Evolutionary conservation across 2,113 vertebrate genomes (phyloP).

Genomic region (Seriola dumerili): DNA sequence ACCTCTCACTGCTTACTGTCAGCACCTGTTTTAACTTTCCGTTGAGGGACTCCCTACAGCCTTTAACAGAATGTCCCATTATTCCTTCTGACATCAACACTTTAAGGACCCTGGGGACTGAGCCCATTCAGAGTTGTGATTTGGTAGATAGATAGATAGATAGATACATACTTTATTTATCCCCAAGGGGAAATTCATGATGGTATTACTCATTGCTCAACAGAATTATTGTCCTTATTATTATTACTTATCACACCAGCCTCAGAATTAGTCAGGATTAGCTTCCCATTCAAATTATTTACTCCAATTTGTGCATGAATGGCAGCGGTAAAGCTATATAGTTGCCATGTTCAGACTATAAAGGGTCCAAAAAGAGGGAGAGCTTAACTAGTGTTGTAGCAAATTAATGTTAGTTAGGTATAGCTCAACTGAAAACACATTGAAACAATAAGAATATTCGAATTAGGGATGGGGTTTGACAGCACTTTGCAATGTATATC

Average conservation of each 20-base stretch:
- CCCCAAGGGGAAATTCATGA: too few relatives aligned
- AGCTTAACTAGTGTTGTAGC: neutral
- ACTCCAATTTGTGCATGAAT: neutral
- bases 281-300: neutral
- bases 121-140: neutral
- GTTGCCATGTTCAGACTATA: neutral
- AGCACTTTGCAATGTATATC: neutral
- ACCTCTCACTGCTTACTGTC: too few relatives aligned
- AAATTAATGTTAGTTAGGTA: neutral
- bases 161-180: too few relatives aligned
- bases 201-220: neutral
- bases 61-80: conserved; percentile 2
- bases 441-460: neutral
- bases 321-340: neutral
- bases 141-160: neutral
- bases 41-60: neutral
- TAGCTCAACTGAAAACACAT: neutral
- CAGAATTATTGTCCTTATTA: conserved; percentile 4
- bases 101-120: neutral
- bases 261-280: conserved; percentile 2
- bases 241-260: neutral
- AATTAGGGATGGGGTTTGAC: neutral
- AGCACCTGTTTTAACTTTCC: neutral
- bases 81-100: neutral
- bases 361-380: neutral